Percentiles rank a stretch among this genome's conserved stretches.
phyloP scores from a whole-genome alignment of 2,113 vertebrate species.

The Lucifuga dentata region DNA sequence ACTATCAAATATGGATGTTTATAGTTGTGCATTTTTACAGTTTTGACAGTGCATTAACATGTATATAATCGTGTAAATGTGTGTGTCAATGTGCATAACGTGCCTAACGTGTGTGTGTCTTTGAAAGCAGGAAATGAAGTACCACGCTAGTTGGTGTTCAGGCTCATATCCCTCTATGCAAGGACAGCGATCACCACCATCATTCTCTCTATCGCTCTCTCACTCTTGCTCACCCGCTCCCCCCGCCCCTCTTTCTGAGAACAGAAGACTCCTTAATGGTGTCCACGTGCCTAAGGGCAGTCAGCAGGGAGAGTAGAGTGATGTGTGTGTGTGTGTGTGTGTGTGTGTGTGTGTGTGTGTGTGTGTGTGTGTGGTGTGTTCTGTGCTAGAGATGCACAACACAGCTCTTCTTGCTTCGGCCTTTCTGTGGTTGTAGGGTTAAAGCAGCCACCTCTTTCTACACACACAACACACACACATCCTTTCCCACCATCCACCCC shows the following conservation, averaged over 20 bases:
- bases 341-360: conserved; percentile 19
- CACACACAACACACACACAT: not conserved
- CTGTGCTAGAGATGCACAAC: conserved; percentile 16
- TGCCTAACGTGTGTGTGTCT: not conserved
- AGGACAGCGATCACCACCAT: conserved; percentile 5
- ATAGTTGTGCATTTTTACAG: not conserved
- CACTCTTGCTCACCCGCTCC: not conserved
- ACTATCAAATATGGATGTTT: not conserved
- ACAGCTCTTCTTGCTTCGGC: conserved; percentile 15
- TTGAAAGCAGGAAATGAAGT: not conserved
- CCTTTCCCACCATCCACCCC: not conserved
- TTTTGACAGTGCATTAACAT: not conserved
- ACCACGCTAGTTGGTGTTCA: conserved; percentile 2
- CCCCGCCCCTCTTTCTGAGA: conserved; percentile 14
- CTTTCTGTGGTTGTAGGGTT: conserved; percentile 60
- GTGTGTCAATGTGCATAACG: not conserved
- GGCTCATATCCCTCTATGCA: not conserved
- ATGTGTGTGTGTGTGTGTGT: conserved; percentile 21
- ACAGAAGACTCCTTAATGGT: conserved; percentile 66
- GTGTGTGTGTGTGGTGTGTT: conserved; percentile 33
- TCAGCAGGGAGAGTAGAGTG: conserved; percentile 21
- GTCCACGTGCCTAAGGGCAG: conserved; percentile 58
- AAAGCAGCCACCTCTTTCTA: conserved; percentile 23
- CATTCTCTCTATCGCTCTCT: not conserved
- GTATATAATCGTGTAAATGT: not conserved